These are phyloP conservation scores for Pardosa pseudoannulata DNA, from an alignment of 2,888 invertebrate genomes.

Conservation along the genomic window DNA sequence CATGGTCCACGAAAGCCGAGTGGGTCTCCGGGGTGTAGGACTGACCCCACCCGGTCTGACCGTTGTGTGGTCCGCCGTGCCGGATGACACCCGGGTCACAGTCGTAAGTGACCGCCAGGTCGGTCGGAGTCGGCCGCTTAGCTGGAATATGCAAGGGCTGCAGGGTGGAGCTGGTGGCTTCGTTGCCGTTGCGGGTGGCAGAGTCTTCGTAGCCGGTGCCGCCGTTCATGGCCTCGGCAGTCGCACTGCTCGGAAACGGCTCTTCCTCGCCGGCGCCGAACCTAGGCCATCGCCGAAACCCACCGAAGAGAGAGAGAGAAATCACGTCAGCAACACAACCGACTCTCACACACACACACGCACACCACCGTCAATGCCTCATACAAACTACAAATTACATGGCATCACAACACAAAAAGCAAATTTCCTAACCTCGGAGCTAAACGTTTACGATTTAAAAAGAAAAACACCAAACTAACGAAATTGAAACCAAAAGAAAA, in stretches of 20 bases:
- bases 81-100: slow-evolving; percentile 81
- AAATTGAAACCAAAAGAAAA: not conserved
- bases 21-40: slow-evolving; percentile 82
- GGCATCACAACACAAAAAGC: too few relatives aligned
- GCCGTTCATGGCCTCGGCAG: slow-evolving; percentile 74
- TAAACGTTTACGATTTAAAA: too few relatives aligned
- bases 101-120: slow-evolving; percentile 69
- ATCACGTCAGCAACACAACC: slow-evolving; percentile 36
- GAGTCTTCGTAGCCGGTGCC: slow-evolving; percentile 72
- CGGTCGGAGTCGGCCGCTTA: slow-evolving; percentile 79
- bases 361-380: too few relatives aligned
- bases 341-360: too few relatives aligned
- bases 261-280: slow-evolving; percentile 31
- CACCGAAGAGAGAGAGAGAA: slow-evolving; percentile 30
- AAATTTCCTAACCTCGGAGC: too few relatives aligned
- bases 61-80: slow-evolving; percentile 81
- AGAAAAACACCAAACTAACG: too few relatives aligned
- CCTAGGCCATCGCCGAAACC: slow-evolving; percentile 50
- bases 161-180: slow-evolving; percentile 61
- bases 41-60: slow-evolving; percentile 81
- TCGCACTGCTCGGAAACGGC: slow-evolving; percentile 61
- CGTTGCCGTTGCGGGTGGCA: slow-evolving; percentile 68
- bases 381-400: too few relatives aligned
- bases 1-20: slow-evolving; percentile 79
- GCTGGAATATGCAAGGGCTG: slow-evolving; percentile 90